Base-by-base conservation (phyloP, 2,888 invertebrate genomes). In the Pterostichus niger region DNA sequence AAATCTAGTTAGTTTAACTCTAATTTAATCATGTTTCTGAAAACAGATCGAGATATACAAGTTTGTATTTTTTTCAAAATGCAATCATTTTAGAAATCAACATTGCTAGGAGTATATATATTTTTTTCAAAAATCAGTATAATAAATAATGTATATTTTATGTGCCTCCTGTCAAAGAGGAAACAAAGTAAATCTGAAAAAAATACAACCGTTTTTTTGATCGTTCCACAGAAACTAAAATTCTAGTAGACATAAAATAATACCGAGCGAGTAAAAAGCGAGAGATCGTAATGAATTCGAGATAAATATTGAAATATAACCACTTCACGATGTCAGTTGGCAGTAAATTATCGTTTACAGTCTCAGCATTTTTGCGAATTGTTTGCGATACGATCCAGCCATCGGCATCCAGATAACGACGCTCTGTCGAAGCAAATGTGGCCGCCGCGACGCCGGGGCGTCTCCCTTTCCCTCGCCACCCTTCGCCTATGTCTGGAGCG, bases 261-360 rank as follows among this genome's bases (percentile, higher is more conserved):
- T 40, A 56, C 44, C 24, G 71, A 44, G 40, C 40, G 40, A 13
- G 46, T 71, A 71, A 71, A 75, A 52, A 49, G n/a, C 49, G 24
- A 17, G 44, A 31, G 15, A 11, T 52, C 52, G 82, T 82, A 75
- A 82, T 82, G 82, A 82, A 82, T 82, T 82, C 75, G 61, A 75
- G 82, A 82, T 82, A 82, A 82, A 82, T 82, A 82, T 82, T 82
- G 82, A 82, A 82, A 82, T 75, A 82, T 82, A 49, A 68, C 80
- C 64, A 82, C 56, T 75, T 35, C 46, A 31, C 33, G 44, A 73
- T 82, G 82, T 82, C 82, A 75, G 61, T 75, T 33, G 33, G 75
- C 75, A 75, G 82, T 82, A 82, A 82, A 82, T 82, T 73, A 82
- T 82, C 82, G 82, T 75, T 59, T 73, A 82, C 82, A 54, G 82